phyloP scores from a whole-genome alignment of 2,888 invertebrate species.

The Tupiocoris notatus region DNA sequence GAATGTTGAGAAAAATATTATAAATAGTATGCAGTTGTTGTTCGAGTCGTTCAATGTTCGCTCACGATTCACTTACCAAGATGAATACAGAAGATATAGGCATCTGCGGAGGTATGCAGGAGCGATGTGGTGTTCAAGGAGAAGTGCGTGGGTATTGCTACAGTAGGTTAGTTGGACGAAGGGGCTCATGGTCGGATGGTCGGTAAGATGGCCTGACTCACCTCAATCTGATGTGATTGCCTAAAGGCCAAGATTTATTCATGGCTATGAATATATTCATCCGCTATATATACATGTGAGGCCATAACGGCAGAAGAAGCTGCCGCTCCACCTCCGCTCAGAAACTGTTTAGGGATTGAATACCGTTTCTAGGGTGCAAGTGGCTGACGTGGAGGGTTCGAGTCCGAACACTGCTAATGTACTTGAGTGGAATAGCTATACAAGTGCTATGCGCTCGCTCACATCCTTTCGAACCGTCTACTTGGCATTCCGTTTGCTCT shows the following conservation, averaged over 20 bases:
- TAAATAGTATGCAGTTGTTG: too few species aligned
- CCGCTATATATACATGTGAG: conserved; percentile 27
- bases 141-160: background rate
- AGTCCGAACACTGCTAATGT: background rate
- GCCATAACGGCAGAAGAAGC: conserved; percentile 14
- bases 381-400: background rate
- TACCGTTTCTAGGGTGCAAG: background rate
- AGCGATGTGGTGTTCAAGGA: background rate
- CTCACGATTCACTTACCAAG: background rate
- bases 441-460: too few species aligned
- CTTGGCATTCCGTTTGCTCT: too few species aligned
- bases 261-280: conserved; percentile 34
- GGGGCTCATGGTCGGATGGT: background rate
- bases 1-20: too few species aligned
- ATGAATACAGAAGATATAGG: background rate
- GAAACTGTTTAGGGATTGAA: background rate
- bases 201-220: background rate
- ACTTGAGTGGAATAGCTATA: too few species aligned
- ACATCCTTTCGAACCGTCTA: too few species aligned
- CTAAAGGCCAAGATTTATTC: conserved; percentile 17
- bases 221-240: conserved; percentile 26
- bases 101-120: background rate
- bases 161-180: background rate
- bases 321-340: background rate
- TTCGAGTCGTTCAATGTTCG: too few species aligned